Percentiles rank a stretch among this genome's conserved stretches.
Conservation (phyloP, 2,797 vertebrate genomes). For the Tachyglossus aculeatus region DNA sequence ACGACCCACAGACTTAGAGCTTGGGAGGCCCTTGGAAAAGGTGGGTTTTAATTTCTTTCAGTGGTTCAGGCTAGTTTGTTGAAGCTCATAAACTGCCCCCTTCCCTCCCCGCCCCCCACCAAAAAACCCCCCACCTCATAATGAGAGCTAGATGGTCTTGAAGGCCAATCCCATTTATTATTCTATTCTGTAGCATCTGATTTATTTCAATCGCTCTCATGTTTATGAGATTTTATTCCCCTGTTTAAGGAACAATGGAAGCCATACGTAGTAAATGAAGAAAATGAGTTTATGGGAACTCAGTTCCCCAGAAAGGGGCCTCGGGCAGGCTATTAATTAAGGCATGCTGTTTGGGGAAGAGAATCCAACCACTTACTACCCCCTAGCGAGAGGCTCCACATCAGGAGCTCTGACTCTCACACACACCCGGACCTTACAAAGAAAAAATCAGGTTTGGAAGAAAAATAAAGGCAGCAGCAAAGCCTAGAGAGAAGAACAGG, state of each 20-base stretch:
- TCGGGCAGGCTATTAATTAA: neutral
- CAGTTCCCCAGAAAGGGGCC: constrained; percentile 4
- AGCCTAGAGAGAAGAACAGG: no score
- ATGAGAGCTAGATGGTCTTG: neutral
- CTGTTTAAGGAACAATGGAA: constrained; percentile 21
- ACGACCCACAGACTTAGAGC: neutral
- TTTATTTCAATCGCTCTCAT: constrained; percentile 14
- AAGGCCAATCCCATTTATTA: neutral
- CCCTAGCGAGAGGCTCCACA: neutral
- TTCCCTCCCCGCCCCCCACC: no score
- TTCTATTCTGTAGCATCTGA: constrained; percentile 12
- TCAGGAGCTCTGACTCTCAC: neutral
- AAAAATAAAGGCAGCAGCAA: neutral
- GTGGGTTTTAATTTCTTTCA: neutral
- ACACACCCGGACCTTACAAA: neutral
- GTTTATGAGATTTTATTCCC: constrained; percentile 4
- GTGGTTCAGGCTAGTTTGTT: neutral
- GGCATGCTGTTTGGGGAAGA: constrained; percentile 7
- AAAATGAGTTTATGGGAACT: constrained; percentile 10
- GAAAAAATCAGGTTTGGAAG: neutral
- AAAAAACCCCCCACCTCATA: no score
- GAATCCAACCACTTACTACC: constrained; percentile 18
- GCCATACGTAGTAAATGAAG: constrained; percentile 11
- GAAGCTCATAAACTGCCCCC: constrained; percentile 18
- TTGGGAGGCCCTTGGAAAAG: neutral